Conservation (phyloP, 2,797 vertebrate genomes). For the Thunnus albacares region DNA sequence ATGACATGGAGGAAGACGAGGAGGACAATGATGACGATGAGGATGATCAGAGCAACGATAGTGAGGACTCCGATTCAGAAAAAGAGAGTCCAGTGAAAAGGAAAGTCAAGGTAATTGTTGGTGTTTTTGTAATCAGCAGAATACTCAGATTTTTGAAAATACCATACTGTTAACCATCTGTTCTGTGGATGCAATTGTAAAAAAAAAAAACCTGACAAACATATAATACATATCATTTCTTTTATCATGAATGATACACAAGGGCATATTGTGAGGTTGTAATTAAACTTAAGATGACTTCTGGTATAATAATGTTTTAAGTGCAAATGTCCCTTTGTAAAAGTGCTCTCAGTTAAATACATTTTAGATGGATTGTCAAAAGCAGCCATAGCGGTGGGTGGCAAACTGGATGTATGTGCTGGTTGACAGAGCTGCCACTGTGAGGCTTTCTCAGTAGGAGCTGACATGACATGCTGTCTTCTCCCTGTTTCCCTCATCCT, state of each 20-base stretch:
- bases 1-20: conserved; percentile 92
- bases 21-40: conserved; percentile 87
- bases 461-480: conserved; percentile 77
- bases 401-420: conserved; percentile 63
- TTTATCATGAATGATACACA: not conserved
- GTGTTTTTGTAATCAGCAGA: not conserved
- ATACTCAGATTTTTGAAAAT: not conserved
- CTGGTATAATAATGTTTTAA: conserved; percentile 5
- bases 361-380: conserved; percentile 61
- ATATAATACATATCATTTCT: too few species aligned
- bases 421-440: conserved; percentile 72
- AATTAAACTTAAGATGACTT: not conserved
- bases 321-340: not conserved
- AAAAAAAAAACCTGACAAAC: not conserved
- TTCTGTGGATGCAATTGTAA: not conserved
- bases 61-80: conserved; percentile 91
- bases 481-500: conserved; percentile 68
- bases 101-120: conserved; percentile 84
- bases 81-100: conserved; percentile 85
- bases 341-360: conserved; percentile 31
- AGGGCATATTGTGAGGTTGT: not conserved
- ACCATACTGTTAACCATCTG: too few species aligned
- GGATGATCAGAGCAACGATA: conserved; percentile 90
- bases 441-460: conserved; percentile 63
- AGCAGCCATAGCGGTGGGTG: conserved; percentile 62